Conservation (phyloP, 2,113 vertebrate species). For the Tyrannus savana region DNA sequence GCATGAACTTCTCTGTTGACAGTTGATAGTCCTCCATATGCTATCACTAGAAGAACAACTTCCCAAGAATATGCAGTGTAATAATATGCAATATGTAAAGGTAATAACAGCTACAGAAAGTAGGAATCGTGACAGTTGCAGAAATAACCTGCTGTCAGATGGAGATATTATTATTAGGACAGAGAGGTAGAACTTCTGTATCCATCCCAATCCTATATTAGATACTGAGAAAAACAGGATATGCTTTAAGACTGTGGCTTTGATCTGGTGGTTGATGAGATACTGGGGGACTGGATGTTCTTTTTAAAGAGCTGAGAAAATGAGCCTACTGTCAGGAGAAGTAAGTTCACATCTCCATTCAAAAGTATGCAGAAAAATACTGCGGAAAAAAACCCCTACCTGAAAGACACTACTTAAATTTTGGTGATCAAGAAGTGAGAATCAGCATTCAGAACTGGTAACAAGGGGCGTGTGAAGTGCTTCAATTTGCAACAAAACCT, state of each 20-base stretch:
- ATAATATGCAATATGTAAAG: constrained; percentile 9
- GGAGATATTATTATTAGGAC: not conserved
- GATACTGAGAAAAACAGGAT: not conserved
- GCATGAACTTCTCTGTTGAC: constrained; percentile 19
- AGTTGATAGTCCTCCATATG: constrained; percentile 39
- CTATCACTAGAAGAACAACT: constrained; percentile 27
- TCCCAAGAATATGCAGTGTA: constrained; percentile 4
- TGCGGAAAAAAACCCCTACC: not conserved
- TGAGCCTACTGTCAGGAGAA: not conserved
- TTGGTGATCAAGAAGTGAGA: not conserved
- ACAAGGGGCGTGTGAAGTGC: not conserved
- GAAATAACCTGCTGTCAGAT: not conserved
- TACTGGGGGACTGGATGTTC: not conserved
- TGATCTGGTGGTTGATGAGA: not conserved
- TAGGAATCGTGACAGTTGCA: not conserved
- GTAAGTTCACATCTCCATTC: not conserved
- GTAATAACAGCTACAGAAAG: constrained; percentile 20
- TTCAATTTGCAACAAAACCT: not conserved
- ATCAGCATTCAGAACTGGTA: not conserved
- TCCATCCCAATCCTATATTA: not conserved
- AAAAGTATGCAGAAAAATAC: not conserved
- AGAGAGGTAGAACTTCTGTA: not conserved
- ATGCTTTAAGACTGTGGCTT: not conserved
- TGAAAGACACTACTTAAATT: not conserved
- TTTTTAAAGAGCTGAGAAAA: constrained; percentile 17